Evolutionary conservation across 2,888 invertebrate genomes (phyloP).

Genomic region (Omphaloscelis lunosa): DNA sequence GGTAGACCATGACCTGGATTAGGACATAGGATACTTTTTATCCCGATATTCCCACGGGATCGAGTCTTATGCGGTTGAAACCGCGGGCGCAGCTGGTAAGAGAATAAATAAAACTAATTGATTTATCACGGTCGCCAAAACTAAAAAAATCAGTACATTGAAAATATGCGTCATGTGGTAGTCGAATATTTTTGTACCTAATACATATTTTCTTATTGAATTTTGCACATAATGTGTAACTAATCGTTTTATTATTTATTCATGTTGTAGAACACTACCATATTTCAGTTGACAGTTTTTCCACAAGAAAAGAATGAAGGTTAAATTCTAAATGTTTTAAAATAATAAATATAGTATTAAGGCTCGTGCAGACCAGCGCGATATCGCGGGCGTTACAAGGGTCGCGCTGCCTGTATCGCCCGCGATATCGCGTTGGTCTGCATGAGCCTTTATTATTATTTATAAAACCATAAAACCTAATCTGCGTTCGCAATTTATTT

Average conservation of each 20-base stretch:
- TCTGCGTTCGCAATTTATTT: too few species aligned
- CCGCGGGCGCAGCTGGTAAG: too few species aligned
- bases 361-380: too few species aligned
- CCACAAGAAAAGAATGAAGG: background rate
- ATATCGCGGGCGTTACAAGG: too few species aligned
- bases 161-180: background rate
- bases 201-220: constrained; percentile 11
- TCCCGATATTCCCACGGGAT: too few species aligned
- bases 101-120: constrained; percentile 1
- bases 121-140: background rate
- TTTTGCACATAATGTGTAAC: background rate
- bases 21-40: too few species aligned
- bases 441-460: too few species aligned
- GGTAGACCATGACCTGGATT: too few species aligned
- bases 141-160: background rate
- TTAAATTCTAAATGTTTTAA: background rate
- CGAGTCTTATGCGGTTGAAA: too few species aligned
- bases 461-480: too few species aligned
- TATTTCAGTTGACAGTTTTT: background rate
- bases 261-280: background rate
- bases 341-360: background rate
- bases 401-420: too few species aligned
- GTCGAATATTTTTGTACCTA: background rate
- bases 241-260: background rate
- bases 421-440: too few species aligned